Percentiles rank a stretch among this genome's conserved stretches.
phyloP scores from a whole-genome alignment of 2,888 invertebrate genomes.

The Acrocyrtus sp. region DNA sequence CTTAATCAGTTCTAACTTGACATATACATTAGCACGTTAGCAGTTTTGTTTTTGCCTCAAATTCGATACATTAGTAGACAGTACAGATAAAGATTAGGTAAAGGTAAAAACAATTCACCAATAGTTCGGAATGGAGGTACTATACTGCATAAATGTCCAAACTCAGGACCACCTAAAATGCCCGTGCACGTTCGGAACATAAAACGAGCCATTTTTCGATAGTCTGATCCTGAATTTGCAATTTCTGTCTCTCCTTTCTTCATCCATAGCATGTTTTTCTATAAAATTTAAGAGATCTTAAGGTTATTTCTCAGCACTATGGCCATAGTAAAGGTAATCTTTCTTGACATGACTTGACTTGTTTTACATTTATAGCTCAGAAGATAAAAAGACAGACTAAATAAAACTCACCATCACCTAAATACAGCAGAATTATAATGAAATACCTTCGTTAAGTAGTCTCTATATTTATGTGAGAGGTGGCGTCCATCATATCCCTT shows the following conservation, averaged over 20 bases:
- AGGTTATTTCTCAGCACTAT: background rate
- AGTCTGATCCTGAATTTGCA: slow-evolving; percentile 15
- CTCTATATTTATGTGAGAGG: slow-evolving; percentile 29
- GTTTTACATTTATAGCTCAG: no score
- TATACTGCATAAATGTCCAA: slow-evolving; percentile 35
- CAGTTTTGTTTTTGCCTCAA: no score
- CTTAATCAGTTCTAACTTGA: no score
- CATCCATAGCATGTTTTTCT: slow-evolving; percentile 50
- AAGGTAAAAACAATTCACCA: slow-evolving; percentile 24
- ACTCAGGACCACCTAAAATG: slow-evolving; percentile 32
- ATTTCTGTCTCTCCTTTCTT: slow-evolving; percentile 22
- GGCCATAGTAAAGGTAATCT: no score
- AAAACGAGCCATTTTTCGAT: slow-evolving; percentile 36
- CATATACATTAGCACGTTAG: no score
- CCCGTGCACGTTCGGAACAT: slow-evolving; percentile 23
- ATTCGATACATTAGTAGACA: no score
- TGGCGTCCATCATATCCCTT: slow-evolving; percentile 22
- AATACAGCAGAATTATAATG: no score
- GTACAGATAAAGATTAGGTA: no score
- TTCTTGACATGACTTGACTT: no score
- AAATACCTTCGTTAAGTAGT: slow-evolving; percentile 39
- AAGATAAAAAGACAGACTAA: no score
- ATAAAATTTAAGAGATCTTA: background rate
- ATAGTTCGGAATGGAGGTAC: slow-evolving; percentile 42
- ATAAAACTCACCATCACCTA: no score